phyloP scores from a whole-genome alignment of 1,140 invertebrate genomes.

The Drosophila willistoni region DNA sequence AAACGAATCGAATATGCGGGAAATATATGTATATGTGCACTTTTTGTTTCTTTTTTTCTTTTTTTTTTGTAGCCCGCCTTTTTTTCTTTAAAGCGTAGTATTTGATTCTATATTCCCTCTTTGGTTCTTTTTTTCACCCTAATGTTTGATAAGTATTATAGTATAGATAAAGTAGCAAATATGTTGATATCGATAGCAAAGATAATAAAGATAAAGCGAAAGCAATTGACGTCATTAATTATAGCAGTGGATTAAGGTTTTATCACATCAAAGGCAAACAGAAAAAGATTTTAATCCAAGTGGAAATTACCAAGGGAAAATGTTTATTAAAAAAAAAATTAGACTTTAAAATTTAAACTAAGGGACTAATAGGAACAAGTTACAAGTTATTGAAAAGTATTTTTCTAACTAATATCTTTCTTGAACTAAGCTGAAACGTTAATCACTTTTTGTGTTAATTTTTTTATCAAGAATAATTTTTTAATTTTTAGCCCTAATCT shows the following conservation, averaged over 20 bases:
- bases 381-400: too few relatives aligned
- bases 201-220: constrained; percentile 15
- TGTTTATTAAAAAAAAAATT: not conserved
- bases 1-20: constrained; percentile 53
- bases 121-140: not conserved
- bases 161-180: constrained; percentile 22
- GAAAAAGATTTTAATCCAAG: constrained; percentile 2
- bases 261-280: constrained; percentile 8
- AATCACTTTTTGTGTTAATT: too few relatives aligned
- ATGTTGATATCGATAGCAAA: constrained; percentile 10
- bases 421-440: too few relatives aligned
- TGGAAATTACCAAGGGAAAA: not conserved
- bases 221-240: constrained; percentile 13
- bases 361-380: too few relatives aligned
- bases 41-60: constrained; percentile 27
- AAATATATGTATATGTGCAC: not conserved
- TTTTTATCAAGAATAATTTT: too few relatives aligned
- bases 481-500: too few relatives aligned
- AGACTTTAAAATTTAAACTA: not conserved
- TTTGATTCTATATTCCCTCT: not conserved
- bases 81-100: constrained; percentile 11
- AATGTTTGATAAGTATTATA: constrained; percentile 19
- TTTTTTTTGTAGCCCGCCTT: not conserved
- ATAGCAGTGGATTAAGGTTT: constrained; percentile 6
- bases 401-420: too few relatives aligned